Conservation (phyloP, 2,888 invertebrate genomes). For the Hyles lineata region DNA sequence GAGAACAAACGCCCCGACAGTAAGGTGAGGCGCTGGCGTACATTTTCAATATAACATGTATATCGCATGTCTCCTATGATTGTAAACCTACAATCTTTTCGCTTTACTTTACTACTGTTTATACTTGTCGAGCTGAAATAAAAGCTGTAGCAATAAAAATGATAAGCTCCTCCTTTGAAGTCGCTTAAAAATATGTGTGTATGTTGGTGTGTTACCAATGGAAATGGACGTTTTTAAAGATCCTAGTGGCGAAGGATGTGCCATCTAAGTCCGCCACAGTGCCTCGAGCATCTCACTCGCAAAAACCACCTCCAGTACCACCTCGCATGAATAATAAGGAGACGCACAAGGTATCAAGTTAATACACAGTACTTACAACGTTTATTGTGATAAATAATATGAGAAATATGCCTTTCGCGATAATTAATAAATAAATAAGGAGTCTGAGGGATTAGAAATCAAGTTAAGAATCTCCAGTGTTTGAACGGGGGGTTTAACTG, state of each 20-base stretch:
- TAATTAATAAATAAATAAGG: too few relatives aligned
- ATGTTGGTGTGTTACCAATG: neutral
- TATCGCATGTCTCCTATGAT: too few relatives aligned
- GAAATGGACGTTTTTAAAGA: neutral
- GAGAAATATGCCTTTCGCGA: neutral
- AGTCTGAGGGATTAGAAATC: too few relatives aligned
- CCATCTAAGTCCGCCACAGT: slow-evolving; percentile 72
- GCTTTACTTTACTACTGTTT: too few relatives aligned
- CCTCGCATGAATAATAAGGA: slow-evolving; percentile 66
- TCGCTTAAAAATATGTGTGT: neutral
- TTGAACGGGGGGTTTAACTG: too few relatives aligned
- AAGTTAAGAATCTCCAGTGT: too few relatives aligned
- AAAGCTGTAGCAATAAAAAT: too few relatives aligned
- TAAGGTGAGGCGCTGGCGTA: slow-evolving; percentile 52
- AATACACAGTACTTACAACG: too few relatives aligned
- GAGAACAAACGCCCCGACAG: slow-evolving; percentile 60
- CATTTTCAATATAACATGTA: too few relatives aligned
- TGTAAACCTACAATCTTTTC: too few relatives aligned
- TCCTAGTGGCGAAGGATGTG: slow-evolving; percentile 55
- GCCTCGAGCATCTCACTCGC: slow-evolving; percentile 66
- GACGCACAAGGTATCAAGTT: slow-evolving; percentile 53
- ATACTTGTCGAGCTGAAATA: too few relatives aligned
- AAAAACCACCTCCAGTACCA: slow-evolving; percentile 75
- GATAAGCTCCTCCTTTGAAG: too few relatives aligned
- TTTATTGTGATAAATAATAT: neutral